These are phyloP conservation scores for Conus canariensis DNA, from an alignment of 2,888 invertebrate species.

Conservation along the genomic window DNA sequence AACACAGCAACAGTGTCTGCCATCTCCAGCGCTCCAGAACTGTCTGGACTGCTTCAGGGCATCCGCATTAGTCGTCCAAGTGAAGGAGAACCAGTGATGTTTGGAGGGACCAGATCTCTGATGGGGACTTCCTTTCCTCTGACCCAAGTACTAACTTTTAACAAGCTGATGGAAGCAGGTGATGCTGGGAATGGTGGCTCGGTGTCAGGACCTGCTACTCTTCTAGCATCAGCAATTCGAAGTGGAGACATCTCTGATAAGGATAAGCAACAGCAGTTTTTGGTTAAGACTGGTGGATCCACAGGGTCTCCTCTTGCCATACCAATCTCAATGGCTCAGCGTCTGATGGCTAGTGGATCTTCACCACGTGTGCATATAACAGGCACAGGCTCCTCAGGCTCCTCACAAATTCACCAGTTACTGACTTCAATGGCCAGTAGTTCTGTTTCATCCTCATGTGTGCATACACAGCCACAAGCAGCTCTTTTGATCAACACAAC, in stretches of 20 bases:
- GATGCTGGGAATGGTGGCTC: not conserved
- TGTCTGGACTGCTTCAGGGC: conserved; percentile 49
- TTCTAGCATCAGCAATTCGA: not conserved
- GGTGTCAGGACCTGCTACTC: not conserved
- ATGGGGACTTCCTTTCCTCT: conserved; percentile 36
- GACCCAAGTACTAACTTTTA: conserved; percentile 34
- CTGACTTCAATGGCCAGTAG: conserved; percentile 53
- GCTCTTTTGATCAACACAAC: conserved; percentile 29
- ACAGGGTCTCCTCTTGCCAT: conserved; percentile 37
- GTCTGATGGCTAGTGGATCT: conserved; percentile 41
- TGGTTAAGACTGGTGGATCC: conserved; percentile 32
- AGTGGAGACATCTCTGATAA: not conserved
- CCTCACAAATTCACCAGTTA: conserved; percentile 75
- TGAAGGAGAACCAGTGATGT: conserved; percentile 7
- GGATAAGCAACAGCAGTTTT: conserved; percentile 31
- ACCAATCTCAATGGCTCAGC: conserved; percentile 47
- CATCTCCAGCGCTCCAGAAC: conserved; percentile 46
- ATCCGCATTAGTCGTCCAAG: conserved; percentile 24
- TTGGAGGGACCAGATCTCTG: conserved; percentile 20
- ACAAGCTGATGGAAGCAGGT: conserved; percentile 16
- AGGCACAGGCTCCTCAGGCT: conserved; percentile 61
- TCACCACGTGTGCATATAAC: conserved; percentile 63
- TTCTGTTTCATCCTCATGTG: not conserved
- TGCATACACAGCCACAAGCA: not conserved
- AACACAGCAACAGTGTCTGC: conserved; percentile 18